phyloP scores from a whole-genome alignment of 2,797 vertebrate genomes.

The Sparus aurata region DNA sequence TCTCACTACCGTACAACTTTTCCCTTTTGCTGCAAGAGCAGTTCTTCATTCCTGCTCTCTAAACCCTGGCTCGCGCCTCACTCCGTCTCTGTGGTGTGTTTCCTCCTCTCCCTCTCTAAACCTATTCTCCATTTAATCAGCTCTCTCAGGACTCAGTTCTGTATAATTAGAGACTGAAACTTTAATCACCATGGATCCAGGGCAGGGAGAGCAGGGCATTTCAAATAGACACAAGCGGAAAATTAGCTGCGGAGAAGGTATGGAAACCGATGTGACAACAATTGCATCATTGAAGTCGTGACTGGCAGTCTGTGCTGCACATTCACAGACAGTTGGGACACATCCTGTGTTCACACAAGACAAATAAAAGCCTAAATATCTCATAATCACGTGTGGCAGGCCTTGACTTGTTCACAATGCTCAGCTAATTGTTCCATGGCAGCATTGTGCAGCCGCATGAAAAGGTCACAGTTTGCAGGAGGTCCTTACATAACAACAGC shows the following conservation, averaged over 20 bases:
- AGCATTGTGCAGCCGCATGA: conserved; percentile 27
- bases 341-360: background rate
- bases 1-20: conserved; percentile 16
- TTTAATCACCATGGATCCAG: conserved; percentile 73
- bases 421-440: conserved; percentile 37
- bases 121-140: conserved; percentile 75
- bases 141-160: conserved; percentile 70
- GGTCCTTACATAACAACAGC: conserved; percentile 50
- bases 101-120: conserved; percentile 52
- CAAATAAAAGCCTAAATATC: conserved; percentile 14
- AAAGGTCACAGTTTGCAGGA: conserved; percentile 64
- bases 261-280: conserved; percentile 11
- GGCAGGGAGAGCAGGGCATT: conserved; percentile 53
- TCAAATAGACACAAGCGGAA: conserved; percentile 45
- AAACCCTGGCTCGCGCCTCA: conserved; percentile 1
- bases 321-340: background rate
- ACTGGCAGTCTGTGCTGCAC: background rate
- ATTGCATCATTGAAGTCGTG: background rate
- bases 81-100: conserved; percentile 40
- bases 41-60: conserved; percentile 16
- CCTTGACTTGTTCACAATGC: conserved; percentile 26
- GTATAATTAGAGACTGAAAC: conserved; percentile 76
- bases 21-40: conserved; percentile 7
- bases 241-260: conserved; percentile 23
- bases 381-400: conserved; percentile 11